These are phyloP conservation scores for Trinectes maculatus DNA, from an alignment of 2,113 vertebrate genomes.

Conservation along the genomic window DNA sequence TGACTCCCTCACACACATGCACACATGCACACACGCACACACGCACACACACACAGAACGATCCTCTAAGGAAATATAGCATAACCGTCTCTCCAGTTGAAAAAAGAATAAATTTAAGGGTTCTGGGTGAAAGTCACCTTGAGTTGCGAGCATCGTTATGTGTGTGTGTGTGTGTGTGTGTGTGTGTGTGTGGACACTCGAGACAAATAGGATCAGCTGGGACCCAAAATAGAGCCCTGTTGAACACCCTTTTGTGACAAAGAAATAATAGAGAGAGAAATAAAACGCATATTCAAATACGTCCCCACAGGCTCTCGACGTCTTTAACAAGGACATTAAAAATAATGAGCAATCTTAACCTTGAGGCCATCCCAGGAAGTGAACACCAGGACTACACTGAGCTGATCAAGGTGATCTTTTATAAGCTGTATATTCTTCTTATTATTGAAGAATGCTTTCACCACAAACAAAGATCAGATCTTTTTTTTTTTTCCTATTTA, in stretches of 20 bases:
- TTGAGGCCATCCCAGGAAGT: conserved; percentile 49
- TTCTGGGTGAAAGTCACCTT: conserved; percentile 68
- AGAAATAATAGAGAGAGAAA: not conserved
- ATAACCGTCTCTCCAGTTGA: conserved; percentile 21
- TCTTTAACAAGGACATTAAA: conserved; percentile 62
- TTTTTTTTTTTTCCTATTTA: not conserved
- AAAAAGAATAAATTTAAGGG: conserved; percentile 38
- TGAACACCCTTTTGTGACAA: conserved; percentile 28
- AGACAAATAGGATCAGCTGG: conserved; percentile 36
- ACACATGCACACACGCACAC: conserved; percentile 15
- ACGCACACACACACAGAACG: conserved; percentile 20
- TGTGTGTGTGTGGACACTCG: conserved; percentile 12
- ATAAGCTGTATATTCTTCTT: conserved; percentile 33
- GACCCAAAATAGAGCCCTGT: conserved; percentile 26
- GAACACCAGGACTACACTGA: conserved; percentile 28
- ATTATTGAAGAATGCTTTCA: conserved; percentile 6
- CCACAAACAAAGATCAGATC: conserved; percentile 23
- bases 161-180: not conserved
- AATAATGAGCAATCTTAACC: conserved; percentile 72
- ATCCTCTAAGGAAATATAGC: conserved; percentile 57
- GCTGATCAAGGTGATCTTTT: conserved; percentile 55
- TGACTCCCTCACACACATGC: not conserved
- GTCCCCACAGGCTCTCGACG: conserved; percentile 7
- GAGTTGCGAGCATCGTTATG: too few relatives aligned
- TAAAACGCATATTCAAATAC: conserved; percentile 7